Conservation (phyloP, 2,797 vertebrate species). For the Helicolenus hilgendorfi region DNA sequence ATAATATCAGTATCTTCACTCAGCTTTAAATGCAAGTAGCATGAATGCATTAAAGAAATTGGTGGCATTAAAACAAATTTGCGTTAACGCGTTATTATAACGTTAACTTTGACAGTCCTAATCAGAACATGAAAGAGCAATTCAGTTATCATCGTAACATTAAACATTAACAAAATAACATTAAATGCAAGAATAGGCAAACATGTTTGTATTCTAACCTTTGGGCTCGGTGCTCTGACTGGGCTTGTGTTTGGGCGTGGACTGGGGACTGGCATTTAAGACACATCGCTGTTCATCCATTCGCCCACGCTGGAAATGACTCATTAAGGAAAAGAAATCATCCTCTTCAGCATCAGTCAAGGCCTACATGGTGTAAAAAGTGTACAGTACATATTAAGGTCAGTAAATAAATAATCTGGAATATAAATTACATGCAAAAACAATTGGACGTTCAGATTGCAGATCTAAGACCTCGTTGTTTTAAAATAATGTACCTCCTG, state of each 20-base stretch:
- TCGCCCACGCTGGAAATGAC: slow-evolving; percentile 85
- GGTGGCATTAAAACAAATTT: too few species aligned
- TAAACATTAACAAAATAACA: not conserved
- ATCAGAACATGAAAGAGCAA: not conserved
- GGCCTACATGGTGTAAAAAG: slow-evolving; percentile 27
- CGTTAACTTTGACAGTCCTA: too few species aligned
- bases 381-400: not conserved
- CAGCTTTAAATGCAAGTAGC: too few species aligned
- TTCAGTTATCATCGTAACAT: not conserved
- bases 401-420: not conserved
- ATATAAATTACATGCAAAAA: not conserved
- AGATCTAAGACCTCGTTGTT: not conserved
- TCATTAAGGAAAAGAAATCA: slow-evolving; percentile 88
- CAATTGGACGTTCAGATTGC: not conserved
- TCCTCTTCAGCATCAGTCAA: slow-evolving; percentile 81
- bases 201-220: slow-evolving; percentile 54
- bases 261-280: slow-evolving; percentile 56
- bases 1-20: too few species aligned
- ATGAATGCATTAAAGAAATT: too few species aligned
- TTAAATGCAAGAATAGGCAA: not conserved
- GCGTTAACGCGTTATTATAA: too few species aligned
- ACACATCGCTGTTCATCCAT: slow-evolving; percentile 92
- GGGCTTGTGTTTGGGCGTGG: slow-evolving; percentile 53
- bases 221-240: slow-evolving; percentile 36
- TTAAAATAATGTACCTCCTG: not conserved